These are phyloP conservation scores for Drosophila insularis DNA, from an alignment of 1,140 invertebrate species.

Conservation along the genomic window DNA sequence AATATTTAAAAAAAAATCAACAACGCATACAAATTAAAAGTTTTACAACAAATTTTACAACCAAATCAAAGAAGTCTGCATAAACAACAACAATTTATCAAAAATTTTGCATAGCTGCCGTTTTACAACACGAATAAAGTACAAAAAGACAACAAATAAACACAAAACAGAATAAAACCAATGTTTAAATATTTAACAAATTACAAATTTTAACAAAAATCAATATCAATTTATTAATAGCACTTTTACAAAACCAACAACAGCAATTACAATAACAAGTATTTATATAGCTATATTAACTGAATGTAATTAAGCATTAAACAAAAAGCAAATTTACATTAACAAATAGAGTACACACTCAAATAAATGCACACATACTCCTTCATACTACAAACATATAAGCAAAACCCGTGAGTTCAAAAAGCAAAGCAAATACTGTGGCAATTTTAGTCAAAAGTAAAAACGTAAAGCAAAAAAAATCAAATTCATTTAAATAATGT, in stretches of 20 bases:
- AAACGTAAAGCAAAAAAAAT: conserved; percentile 54
- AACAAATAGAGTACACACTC: conserved; percentile 34
- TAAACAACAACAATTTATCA: conserved; percentile 34
- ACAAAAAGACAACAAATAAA: conserved; percentile 44
- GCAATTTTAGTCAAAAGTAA: conserved; percentile 20
- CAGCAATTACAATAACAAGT: conserved; percentile 8
- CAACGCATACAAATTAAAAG: conserved; percentile 78
- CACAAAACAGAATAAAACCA: conserved; percentile 35
- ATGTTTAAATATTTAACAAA: conserved; percentile 51
- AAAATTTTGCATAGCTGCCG: conserved; percentile 71
- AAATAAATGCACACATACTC: conserved; percentile 27
- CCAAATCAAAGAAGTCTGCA: conserved; percentile 41
- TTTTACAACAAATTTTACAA: conserved; percentile 34
- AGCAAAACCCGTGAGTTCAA: conserved; percentile 72
- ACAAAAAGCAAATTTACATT: conserved; percentile 47
- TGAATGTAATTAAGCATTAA: conserved; percentile 31
- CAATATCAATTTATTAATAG: conserved; percentile 61
- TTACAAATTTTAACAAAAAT: conserved; percentile 62
- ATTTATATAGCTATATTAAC: conserved; percentile 30
- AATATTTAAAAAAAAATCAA: conserved; percentile 52
- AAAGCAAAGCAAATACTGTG: conserved; percentile 49
- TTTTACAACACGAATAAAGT: conserved; percentile 65
- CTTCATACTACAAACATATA: conserved; percentile 18
- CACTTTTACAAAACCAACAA: conserved; percentile 49
- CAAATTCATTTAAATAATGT: conserved; percentile 41